Percentiles rank a stretch among this genome's conserved stretches.
phyloP scores from a whole-genome alignment of 2,888 invertebrate species.

The Acholoe squamosa region DNA sequence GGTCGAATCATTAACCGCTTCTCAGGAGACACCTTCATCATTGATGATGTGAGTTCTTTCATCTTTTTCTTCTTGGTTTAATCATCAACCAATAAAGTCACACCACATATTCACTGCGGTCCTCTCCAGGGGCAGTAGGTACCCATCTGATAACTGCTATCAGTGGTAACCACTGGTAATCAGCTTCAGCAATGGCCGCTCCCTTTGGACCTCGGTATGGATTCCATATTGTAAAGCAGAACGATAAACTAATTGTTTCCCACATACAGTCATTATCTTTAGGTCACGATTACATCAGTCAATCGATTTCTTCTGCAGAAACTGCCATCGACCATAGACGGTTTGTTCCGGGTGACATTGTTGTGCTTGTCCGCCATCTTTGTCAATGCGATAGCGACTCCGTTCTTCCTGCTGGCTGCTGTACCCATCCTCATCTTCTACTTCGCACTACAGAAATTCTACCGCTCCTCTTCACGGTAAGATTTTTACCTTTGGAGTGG shows the following conservation, averaged over 20 bases:
- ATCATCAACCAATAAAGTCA: too few species aligned
- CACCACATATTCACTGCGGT: too few species aligned
- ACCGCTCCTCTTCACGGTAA: slow-evolving; percentile 67
- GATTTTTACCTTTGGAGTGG: background rate
- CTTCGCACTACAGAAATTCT: slow-evolving; percentile 67
- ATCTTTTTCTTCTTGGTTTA: background rate
- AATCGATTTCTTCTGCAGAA: slow-evolving; percentile 86
- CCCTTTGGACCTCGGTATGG: too few species aligned
- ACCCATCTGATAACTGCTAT: too few species aligned
- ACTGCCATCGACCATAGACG: slow-evolving; percentile 90
- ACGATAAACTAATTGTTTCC: background rate
- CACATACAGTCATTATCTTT: background rate
- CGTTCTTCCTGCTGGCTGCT: slow-evolving; percentile 68
- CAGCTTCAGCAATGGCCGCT: too few species aligned
- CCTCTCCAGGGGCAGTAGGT: too few species aligned
- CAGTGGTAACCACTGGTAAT: too few species aligned
- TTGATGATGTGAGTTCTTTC: slow-evolving; percentile 78
- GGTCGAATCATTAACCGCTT: slow-evolving; percentile 81
- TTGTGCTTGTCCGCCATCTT: slow-evolving; percentile 83
- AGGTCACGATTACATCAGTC: background rate
- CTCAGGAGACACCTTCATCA: slow-evolving; percentile 78
- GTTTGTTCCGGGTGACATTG: slow-evolving; percentile 87
- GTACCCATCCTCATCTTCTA: slow-evolving; percentile 69
- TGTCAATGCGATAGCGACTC: slow-evolving; percentile 68
- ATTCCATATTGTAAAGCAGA: too few species aligned